Conservation (phyloP, 2,797 vertebrate species). For the Moxostoma hubbsi region DNA sequence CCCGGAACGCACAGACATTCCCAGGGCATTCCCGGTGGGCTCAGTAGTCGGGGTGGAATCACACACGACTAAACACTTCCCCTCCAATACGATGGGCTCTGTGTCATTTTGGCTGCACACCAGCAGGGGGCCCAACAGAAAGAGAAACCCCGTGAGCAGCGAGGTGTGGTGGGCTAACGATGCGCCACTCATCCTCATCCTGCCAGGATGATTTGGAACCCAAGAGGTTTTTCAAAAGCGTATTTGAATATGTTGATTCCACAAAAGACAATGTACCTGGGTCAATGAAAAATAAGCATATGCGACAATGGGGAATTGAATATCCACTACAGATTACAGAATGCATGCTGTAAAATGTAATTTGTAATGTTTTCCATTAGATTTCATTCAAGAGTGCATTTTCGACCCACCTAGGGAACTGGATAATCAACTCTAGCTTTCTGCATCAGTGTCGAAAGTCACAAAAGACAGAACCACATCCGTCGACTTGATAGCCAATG, state of each 20-base stretch:
- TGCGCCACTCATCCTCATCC: neutral
- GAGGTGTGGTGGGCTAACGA: neutral
- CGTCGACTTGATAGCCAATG: neutral
- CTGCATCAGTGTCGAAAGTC: neutral
- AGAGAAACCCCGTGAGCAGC: constrained; percentile 24
- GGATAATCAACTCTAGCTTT: too few relatives aligned
- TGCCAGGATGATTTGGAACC: neutral
- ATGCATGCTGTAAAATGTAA: too few relatives aligned
- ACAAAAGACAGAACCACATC: neutral
- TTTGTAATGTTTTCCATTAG: too few relatives aligned
- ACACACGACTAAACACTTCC: constrained; percentile 83
- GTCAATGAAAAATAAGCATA: too few relatives aligned
- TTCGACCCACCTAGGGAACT: too few relatives aligned
- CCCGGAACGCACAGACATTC: constrained; percentile 81
- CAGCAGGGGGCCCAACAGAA: constrained; percentile 54
- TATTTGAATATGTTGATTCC: neutral
- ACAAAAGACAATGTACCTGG: neutral
- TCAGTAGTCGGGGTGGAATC: constrained; percentile 77
- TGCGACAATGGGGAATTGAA: too few relatives aligned
- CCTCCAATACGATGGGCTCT: constrained; percentile 80
- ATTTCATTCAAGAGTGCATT: too few relatives aligned
- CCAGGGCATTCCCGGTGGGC: constrained; percentile 75
- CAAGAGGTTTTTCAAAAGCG: neutral
- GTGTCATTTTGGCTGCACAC: constrained; percentile 79
- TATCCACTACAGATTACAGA: too few relatives aligned